These are phyloP conservation scores for Drosophila athabasca DNA, from an alignment of 1,140 invertebrate species.

Conservation along the genomic window DNA sequence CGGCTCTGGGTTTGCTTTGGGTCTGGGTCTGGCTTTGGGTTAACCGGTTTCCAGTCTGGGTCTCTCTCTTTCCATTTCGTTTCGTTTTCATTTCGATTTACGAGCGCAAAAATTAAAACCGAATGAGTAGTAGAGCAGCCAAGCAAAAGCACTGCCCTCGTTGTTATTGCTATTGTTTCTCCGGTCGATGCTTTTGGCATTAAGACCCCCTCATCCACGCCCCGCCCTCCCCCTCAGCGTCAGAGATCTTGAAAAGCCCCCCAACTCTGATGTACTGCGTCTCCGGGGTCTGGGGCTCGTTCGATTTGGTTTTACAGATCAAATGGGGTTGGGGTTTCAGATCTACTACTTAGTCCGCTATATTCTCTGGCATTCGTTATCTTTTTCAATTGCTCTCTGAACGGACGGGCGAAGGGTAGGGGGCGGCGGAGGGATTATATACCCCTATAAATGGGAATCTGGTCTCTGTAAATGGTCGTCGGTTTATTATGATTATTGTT, in stretches of 20 bases:
- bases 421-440: constrained; percentile 32
- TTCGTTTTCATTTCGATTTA: constrained; percentile 82
- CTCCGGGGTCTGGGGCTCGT: constrained; percentile 4
- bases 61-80: constrained; percentile 58
- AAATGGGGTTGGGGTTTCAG: neutral
- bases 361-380: constrained; percentile 15
- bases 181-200: constrained; percentile 21
- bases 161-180: constrained; percentile 55
- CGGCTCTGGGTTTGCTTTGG: constrained; percentile 30
- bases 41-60: constrained; percentile 24
- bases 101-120: constrained; percentile 73
- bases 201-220: constrained; percentile 8
- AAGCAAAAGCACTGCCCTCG: constrained; percentile 45
- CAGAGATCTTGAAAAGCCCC: constrained; percentile 54
- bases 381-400: constrained; percentile 27
- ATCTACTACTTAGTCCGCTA: constrained; percentile 8
- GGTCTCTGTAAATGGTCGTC: constrained; percentile 63
- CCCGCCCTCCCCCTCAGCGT: neutral
- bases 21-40: constrained; percentile 20
- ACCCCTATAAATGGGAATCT: constrained; percentile 30
- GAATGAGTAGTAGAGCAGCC: constrained; percentile 67
- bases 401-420: neutral
- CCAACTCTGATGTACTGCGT: too few relatives aligned
- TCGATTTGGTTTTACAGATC: constrained; percentile 33
- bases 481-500: constrained; percentile 60